These are phyloP conservation scores for Phrynocephalus versicolor DNA, from an alignment of 2,113 vertebrate species.

Conservation along the genomic window DNA sequence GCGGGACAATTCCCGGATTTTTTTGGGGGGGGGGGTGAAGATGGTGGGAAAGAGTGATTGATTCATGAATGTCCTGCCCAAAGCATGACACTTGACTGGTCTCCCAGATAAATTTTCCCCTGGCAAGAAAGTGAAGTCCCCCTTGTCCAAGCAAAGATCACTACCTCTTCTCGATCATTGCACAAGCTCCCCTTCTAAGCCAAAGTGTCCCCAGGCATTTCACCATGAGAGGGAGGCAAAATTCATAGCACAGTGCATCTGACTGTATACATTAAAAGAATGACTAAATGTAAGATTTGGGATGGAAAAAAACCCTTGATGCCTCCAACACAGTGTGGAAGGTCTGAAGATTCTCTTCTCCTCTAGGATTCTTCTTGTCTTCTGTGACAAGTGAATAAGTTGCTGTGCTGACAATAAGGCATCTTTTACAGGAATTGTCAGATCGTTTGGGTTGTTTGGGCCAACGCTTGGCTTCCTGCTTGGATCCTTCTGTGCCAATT, in stretches of 20 bases:
- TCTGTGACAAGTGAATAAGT: accelerated
- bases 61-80: too few relatives aligned
- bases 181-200: not conserved
- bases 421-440: conserved; percentile 79
- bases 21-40: too few relatives aligned
- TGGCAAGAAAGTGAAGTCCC: not conserved
- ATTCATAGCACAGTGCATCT: too few relatives aligned
- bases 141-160: too few relatives aligned
- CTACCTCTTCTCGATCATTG: not conserved
- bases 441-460: conserved; percentile 83
- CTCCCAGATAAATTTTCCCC: too few relatives aligned
- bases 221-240: too few relatives aligned
- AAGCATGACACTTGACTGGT: too few relatives aligned
- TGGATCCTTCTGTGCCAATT: conserved; percentile 81
- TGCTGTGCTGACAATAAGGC: not conserved
- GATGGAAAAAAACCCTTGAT: too few relatives aligned
- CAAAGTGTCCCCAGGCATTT: not conserved
- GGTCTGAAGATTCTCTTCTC: not conserved
- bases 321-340: not conserved
- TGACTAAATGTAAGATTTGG: too few relatives aligned
- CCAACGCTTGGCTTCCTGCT: conserved; percentile 84
- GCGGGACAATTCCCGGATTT: too few relatives aligned
- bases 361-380: accelerated
- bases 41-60: too few relatives aligned
- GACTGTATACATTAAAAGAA: too few relatives aligned